Conservation (phyloP, 2,113 vertebrate species). For the Suncus etruscus region DNA sequence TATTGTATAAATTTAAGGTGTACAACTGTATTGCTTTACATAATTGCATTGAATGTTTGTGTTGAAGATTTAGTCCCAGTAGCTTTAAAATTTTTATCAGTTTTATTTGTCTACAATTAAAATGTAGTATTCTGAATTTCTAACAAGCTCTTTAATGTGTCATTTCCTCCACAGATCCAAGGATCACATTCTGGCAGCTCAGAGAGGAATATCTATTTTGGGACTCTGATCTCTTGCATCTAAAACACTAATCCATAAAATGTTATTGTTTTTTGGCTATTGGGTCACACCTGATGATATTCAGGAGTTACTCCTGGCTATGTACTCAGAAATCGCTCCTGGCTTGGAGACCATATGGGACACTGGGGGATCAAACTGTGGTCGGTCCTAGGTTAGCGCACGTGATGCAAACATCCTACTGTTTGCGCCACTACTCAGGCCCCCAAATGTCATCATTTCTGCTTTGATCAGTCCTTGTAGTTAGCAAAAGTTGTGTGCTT, state of each 20-base stretch:
- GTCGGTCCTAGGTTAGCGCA: too few species aligned
- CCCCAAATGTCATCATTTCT: background rate
- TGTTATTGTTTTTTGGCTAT: background rate
- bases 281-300: too few species aligned
- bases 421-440: too few species aligned
- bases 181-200: background rate
- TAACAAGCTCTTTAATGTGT: background rate
- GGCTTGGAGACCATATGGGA: too few species aligned
- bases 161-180: rapidly evolving
- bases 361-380: too few species aligned
- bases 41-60: background rate
- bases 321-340: too few species aligned
- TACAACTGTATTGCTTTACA: too few species aligned
- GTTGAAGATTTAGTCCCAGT: background rate
- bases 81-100: background rate
- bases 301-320: too few species aligned
- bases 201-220: background rate
- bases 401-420: too few species aligned
- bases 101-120: rapidly evolving
- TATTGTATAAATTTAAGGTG: too few species aligned
- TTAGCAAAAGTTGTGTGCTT: too few species aligned
- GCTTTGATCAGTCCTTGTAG: background rate
- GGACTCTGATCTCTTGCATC: background rate
- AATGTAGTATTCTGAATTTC: background rate
- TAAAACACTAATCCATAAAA: rapidly evolving